Base-by-base conservation (phyloP, 2,113 vertebrate genomes). In the Clarias magur region DNA sequence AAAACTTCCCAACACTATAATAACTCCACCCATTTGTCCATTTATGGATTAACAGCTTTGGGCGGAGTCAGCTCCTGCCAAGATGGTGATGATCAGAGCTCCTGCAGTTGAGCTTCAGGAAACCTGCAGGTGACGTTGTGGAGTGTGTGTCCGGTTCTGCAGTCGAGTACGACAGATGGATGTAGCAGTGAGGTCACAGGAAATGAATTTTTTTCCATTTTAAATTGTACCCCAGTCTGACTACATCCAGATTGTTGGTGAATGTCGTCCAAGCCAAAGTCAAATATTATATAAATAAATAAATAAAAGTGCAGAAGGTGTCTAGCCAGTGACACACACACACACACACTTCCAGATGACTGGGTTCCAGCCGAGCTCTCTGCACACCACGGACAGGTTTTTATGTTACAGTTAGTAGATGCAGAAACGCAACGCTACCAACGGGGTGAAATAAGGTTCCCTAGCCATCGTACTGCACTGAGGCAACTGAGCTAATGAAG, bases 261-360 rank as follows among this genome's bases (percentile, higher is more conserved):
- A 83, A 48, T 30, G 30, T 25, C 38, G 12, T 67, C 73, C 48
- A 83, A 19, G 48, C 27, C 19, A 53, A 65, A 56, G 17, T 4
- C 38, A 53, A 87, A 38, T 38, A 38, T 38, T 8, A 8, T 8
- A 48, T 48, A 8, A 48, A 48, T 48, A 48, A 48, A 48, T 48
- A 0, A 48, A 48, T 48, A 11, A 25, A 80, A 30, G 25, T 65
- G 34, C 10, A 42, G 27, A 57, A 85, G 80, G 84, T 63, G 65
- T 27, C 42, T 83, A 63, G 54, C n/a, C 65, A 82, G 60, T 75
- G 67, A 79, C 60, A 59, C 81, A 48, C 48, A 48, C 48, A 48
- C 48, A 48, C 42, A 42, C 42, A 42, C 42, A 42, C 38, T n/a
- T n/a, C 3, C 3, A 42, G 65, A 81, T 57, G 30, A n/a, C 78